phyloP scores from a whole-genome alignment of 2,888 invertebrate genomes.

The Spialia ferax region DNA sequence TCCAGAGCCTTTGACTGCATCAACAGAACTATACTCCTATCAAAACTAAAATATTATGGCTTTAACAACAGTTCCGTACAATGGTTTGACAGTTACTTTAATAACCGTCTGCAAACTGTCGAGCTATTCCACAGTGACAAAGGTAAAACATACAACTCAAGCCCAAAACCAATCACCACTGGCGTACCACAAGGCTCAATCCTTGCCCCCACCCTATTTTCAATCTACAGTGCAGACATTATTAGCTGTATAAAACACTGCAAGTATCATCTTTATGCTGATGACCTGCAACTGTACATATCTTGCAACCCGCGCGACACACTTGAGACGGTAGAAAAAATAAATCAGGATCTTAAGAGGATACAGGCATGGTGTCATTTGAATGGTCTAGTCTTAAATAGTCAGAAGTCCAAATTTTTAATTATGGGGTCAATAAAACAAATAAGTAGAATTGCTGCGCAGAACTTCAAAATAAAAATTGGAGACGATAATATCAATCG shows the following conservation, averaged over 20 bases:
- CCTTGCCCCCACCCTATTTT: conserved; percentile 23
- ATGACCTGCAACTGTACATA: too few species aligned
- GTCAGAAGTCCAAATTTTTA: not conserved
- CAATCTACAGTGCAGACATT: conserved; percentile 40
- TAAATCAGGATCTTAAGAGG: too few species aligned
- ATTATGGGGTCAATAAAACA: not conserved
- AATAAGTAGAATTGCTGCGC: not conserved
- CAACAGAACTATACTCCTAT: conserved; percentile 3
- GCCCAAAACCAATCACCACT: too few species aligned
- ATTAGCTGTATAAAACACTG: conserved; percentile 20
- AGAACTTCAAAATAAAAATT: not conserved
- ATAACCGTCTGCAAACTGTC: too few species aligned
- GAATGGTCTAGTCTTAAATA: not conserved
- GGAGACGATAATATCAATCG: not conserved
- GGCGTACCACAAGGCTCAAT: too few species aligned
- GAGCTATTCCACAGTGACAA: too few species aligned
- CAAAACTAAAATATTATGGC: conserved; percentile 12
- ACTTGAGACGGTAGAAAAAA: too few species aligned
- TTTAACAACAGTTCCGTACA: not conserved
- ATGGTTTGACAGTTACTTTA: conserved; percentile 6
- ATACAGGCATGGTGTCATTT: not conserved
- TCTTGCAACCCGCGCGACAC: too few species aligned
- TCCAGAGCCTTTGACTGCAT: conserved; percentile 19
- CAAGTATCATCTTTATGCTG: conserved; percentile 33
- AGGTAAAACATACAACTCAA: too few species aligned